Base-by-base conservation (phyloP, 1,140 invertebrate species). In the Olivierus martensii region DNA sequence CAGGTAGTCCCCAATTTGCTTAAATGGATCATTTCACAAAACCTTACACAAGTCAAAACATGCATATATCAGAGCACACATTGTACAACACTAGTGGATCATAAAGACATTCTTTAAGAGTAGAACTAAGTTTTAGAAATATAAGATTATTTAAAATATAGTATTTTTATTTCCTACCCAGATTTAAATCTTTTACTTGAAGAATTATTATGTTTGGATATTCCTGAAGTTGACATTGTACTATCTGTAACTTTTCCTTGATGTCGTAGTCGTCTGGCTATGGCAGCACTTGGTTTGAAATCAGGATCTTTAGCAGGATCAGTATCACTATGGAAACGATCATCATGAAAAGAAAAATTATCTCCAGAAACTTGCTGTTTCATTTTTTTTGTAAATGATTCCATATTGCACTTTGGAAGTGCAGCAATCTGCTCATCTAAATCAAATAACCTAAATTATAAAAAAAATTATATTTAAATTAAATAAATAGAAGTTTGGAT, bases 381-480 rank as follows among this genome's bases (percentile, higher is more conserved):
- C 12, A 55, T 49, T 18, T 54, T 58, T 38, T 52, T 58, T 46
- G 35, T 60, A 57, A 52, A 35, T 43, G 39, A 50, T 22, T 59
- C 50, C 38, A 61, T 59, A 39, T 28, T 57, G 19, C 66, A 68
- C 28, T 66, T 82, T 47, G 85, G 85, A 57, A 92, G 69, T 10
- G 83, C 82, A 63, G 79, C 79, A 51, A 90, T 90, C 69, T 86
- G 84, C 60, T 84, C 80, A 62, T 90, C 84, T 56, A 92, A 71
- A 71, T 92, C 84, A 66, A 92, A 86, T 62, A 84, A 79, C 52
- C 77, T 77, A 63, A 34, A 59, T 61, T 56, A 55, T 54, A 56
- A 38, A 28, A 21, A n/a, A n/a, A n/a, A n/a, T n/a, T n/a, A n/a
- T n/a, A n/a, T n/a, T n/a, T n/a, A n/a, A n/a, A n/a, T n/a, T n/a